Evolutionary conservation across 2,888 invertebrate species (phyloP).

Genomic region (Nesidiocoris tenuis): DNA sequence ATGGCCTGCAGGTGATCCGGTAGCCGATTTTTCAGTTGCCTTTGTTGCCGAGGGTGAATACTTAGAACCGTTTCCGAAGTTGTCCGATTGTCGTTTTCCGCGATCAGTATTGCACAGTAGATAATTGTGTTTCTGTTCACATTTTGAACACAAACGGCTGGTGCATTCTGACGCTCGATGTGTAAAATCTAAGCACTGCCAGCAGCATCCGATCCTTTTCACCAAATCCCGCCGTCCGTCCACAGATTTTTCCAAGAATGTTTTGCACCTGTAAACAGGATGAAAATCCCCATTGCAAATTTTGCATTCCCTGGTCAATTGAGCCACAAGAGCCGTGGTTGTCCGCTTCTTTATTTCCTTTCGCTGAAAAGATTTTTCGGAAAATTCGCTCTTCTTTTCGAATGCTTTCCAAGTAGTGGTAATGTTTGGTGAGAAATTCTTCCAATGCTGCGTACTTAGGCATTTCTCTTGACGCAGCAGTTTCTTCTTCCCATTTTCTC

Average conservation of each 20-base stretch:
- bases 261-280: neutral
- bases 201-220: neutral
- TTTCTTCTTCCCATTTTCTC: conserved; percentile 1
- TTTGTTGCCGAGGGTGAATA: no score
- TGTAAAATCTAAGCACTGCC: conserved; percentile 1
- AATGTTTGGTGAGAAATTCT: neutral
- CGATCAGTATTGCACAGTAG: neutral
- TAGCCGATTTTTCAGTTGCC: no score
- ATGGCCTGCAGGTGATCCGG: no score
- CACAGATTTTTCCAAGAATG: neutral
- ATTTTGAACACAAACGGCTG: neutral
- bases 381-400: neutral
- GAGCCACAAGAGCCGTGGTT: neutral
- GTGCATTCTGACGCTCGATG: neutral
- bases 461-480: neutral
- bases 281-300: neutral
- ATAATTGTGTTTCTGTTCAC: conserved; percentile 1
- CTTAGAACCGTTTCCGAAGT: neutral
- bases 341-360: neutral
- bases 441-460: neutral
- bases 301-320: neutral
- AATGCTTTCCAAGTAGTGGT: conserved; percentile 12
- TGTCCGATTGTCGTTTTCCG: neutral
- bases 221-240: conserved; percentile 1
- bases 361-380: neutral